Evolutionary conservation across 1,140 invertebrate genomes (phyloP).

Genomic region (Drosophila punjabiensis): DNA sequence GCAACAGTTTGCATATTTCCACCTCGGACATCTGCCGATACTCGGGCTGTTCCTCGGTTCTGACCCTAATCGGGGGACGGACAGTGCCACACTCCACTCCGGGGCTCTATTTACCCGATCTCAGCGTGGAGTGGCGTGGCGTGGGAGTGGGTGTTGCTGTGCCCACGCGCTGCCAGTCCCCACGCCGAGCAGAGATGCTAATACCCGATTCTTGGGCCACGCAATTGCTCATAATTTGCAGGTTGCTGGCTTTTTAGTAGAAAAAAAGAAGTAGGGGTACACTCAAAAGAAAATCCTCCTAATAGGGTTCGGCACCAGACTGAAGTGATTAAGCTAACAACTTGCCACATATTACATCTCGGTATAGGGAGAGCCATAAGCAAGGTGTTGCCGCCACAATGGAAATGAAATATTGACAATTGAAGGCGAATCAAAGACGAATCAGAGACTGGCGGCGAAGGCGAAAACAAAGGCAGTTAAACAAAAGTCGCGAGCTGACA

Average conservation of each 20-base stretch:
- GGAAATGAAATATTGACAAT: constrained; percentile 32
- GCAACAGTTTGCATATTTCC: constrained; percentile 55
- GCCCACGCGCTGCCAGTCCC: constrained; percentile 28
- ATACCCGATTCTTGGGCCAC: constrained; percentile 45
- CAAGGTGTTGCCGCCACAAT: constrained; percentile 63
- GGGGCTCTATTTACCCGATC: constrained; percentile 8
- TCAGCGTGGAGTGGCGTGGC: constrained; percentile 23
- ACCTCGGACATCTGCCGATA: constrained; percentile 46
- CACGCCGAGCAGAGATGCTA: constrained; percentile 50
- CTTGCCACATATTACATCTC: neutral
- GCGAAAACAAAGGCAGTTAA: constrained; percentile 27
- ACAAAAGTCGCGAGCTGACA: constrained; percentile 66
- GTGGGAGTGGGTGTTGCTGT: constrained; percentile 18
- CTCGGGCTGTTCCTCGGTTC: constrained; percentile 23
- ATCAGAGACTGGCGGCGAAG: constrained; percentile 7
- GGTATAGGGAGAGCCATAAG: neutral
- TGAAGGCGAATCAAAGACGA: constrained; percentile 41
- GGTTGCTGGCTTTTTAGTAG: constrained; percentile 26
- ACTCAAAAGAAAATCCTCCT: neutral
- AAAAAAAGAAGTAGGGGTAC: neutral
- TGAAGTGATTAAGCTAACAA: neutral
- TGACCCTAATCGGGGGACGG: constrained; percentile 62
- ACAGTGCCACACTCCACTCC: constrained; percentile 57
- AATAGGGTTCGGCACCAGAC: neutral
- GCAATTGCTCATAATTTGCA: constrained; percentile 73